Percentiles rank a stretch among this genome's conserved stretches.
These are phyloP conservation scores for Pterois miles DNA, from an alignment of 2,797 vertebrate species.

Conservation along the genomic window DNA sequence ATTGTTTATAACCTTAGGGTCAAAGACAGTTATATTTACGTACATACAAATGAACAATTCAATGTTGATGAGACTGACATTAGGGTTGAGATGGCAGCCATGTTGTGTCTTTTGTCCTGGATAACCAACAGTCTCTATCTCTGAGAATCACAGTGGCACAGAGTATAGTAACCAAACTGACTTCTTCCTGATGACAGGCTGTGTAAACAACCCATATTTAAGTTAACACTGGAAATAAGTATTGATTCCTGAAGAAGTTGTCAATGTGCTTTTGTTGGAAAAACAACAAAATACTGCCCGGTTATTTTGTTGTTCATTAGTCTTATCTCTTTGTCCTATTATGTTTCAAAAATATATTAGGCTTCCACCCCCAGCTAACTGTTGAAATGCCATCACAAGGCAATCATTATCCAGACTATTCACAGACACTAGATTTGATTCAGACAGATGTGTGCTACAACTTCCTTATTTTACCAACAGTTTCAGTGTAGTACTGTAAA, in stretches of 20 bases:
- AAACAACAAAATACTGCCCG: constrained; percentile 32
- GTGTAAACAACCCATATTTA: constrained; percentile 35
- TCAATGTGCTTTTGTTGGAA: constrained; percentile 19
- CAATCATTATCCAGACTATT: constrained; percentile 44
- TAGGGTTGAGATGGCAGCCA: constrained; percentile 36
- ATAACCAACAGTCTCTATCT: background rate
- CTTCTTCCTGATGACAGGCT: constrained; percentile 20
- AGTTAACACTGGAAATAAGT: constrained; percentile 15
- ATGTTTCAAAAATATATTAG: constrained; percentile 32
- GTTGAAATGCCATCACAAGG: constrained; percentile 49
- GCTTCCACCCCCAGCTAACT: constrained; percentile 36
- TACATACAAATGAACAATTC: constrained; percentile 69
- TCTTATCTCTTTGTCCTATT: constrained; percentile 51
- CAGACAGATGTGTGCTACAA: constrained; percentile 1
- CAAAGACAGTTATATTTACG: constrained; percentile 66
- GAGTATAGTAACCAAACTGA: background rate
- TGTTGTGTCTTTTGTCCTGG: constrained; percentile 9
- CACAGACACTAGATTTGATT: constrained; percentile 21
- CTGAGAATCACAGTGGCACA: background rate
- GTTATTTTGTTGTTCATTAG: constrained; percentile 61
- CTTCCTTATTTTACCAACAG: background rate
- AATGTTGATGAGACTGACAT: constrained; percentile 64
- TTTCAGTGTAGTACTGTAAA: constrained; percentile 3
- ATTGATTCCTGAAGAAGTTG: constrained; percentile 20
- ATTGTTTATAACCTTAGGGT: constrained; percentile 73